These are phyloP conservation scores for Chelidonichthys spinosus DNA, from an alignment of 2,797 vertebrate genomes.

Conservation along the genomic window DNA sequence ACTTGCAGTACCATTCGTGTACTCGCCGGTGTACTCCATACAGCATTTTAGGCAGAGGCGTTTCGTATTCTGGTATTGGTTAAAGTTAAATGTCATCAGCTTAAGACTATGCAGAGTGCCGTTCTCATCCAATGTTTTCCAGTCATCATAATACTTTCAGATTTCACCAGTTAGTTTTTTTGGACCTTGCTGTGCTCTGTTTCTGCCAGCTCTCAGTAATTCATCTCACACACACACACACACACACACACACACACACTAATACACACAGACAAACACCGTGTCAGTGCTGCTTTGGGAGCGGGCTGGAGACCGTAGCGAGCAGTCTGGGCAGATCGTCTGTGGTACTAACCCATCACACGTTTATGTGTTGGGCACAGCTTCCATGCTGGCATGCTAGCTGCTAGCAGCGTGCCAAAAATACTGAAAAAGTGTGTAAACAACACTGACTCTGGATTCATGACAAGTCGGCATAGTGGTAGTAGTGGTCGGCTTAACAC, in stretches of 20 bases:
- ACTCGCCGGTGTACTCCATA: neutral
- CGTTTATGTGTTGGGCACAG: conserved; percentile 52
- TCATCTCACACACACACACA: conserved; percentile 48
- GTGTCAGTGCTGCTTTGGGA: conserved; percentile 57
- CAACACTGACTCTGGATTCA: conserved; percentile 29
- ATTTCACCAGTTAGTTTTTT: conserved; percentile 56
- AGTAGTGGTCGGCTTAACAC: conserved; percentile 23
- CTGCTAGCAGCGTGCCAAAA: conserved; percentile 58
- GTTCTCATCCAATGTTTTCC: conserved; percentile 35
- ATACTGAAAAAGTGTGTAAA: conserved; percentile 49
- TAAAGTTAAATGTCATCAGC: neutral
- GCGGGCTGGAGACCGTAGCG: conserved; percentile 63
- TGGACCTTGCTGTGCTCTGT: conserved; percentile 39
- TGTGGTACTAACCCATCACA: conserved; percentile 53
- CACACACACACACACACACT: conserved; percentile 34
- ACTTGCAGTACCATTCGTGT: no score
- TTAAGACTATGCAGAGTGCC: conserved; percentile 13
- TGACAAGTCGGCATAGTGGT: conserved; percentile 28
- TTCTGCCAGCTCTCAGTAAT: conserved; percentile 61
- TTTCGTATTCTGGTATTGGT: neutral
- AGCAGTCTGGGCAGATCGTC: conserved; percentile 57
- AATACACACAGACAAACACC: conserved; percentile 61
- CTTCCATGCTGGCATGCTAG: conserved; percentile 47
- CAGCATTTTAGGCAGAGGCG: neutral
- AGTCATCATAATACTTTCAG: conserved; percentile 27